Conservation (phyloP, 2,888 invertebrate genomes). For the Nysson spinosus region DNA sequence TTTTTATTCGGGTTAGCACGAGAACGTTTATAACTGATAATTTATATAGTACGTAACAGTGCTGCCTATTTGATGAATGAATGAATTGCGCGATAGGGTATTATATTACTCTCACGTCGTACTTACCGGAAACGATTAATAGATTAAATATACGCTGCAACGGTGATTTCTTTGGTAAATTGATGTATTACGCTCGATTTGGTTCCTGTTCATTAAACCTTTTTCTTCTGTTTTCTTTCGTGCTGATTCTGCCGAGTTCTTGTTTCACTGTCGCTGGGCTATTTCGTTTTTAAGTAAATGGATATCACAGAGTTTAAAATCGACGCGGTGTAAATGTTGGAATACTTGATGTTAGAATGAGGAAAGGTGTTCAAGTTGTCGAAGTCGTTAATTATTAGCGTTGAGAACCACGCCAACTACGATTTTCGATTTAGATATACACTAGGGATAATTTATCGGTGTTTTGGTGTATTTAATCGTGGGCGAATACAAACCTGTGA, state of each 20-base stretch:
- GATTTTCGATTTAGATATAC: slow-evolving; percentile 39
- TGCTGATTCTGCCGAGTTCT: neutral
- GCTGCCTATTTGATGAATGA: too few species aligned
- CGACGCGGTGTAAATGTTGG: slow-evolving; percentile 6
- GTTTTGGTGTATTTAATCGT: slow-evolving; percentile 49
- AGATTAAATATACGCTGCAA: too few species aligned
- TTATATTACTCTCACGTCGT: too few species aligned
- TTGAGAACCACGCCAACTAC: slow-evolving; percentile 2
- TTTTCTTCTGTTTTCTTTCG: slow-evolving; percentile 23
- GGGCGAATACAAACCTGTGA: slow-evolving; percentile 41
- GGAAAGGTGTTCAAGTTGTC: slow-evolving; percentile 7
- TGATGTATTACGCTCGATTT: too few species aligned
- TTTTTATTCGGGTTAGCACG: too few species aligned
- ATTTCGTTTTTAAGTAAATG: too few species aligned
- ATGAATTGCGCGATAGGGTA: too few species aligned
- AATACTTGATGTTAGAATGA: neutral
- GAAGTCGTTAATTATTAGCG: slow-evolving; percentile 40
- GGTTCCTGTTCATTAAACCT: too few species aligned
- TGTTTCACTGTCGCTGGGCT: slow-evolving; percentile 8
- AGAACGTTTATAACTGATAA: too few species aligned
- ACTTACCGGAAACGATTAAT: too few species aligned
- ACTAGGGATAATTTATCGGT: slow-evolving; percentile 37
- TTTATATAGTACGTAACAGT: too few species aligned
- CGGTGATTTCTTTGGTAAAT: slow-evolving; percentile 25
- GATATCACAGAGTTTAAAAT: neutral